These are phyloP conservation scores for Tragelaphus oryx DNA, from an alignment of 2,797 vertebrate species.

Conservation along the genomic window DNA sequence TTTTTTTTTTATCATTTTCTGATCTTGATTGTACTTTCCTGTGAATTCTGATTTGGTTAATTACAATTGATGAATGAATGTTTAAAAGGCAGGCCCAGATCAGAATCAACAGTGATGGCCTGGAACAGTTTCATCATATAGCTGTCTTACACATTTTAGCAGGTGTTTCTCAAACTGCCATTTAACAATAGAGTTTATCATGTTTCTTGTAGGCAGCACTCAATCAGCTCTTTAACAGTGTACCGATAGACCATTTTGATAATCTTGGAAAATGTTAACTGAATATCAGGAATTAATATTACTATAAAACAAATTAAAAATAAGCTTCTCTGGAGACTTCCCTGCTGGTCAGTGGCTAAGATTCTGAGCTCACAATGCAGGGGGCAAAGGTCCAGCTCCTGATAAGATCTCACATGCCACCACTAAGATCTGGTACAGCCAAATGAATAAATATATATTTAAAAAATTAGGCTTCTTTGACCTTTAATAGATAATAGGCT, in stretches of 20 bases:
- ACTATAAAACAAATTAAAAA: neutral
- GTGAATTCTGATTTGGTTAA: neutral
- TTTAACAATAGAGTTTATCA: neutral
- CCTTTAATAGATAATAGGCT: neutral
- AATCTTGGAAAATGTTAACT: neutral
- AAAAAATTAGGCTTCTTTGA: neutral
- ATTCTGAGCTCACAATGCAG: neutral
- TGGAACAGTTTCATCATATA: neutral
- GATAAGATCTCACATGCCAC: neutral
- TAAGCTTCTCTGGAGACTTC: neutral
- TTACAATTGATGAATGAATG: neutral
- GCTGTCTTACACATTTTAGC: neutral
- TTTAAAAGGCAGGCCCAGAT: neutral
- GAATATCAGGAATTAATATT: neutral
- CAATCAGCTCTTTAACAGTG: neutral
- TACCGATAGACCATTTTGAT: neutral
- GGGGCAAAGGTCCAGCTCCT: fast-evolving
- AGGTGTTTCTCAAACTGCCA: neutral
- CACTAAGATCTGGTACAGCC: neutral
- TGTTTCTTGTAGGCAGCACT: neutral
- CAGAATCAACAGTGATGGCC: neutral
- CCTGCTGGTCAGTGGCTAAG: neutral
- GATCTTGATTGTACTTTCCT: neutral
- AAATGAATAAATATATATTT: neutral
- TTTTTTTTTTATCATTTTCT: neutral